Evolutionary conservation across 2,888 invertebrate genomes (phyloP).

Genomic region (Yponomeuta plumbellus): DNA sequence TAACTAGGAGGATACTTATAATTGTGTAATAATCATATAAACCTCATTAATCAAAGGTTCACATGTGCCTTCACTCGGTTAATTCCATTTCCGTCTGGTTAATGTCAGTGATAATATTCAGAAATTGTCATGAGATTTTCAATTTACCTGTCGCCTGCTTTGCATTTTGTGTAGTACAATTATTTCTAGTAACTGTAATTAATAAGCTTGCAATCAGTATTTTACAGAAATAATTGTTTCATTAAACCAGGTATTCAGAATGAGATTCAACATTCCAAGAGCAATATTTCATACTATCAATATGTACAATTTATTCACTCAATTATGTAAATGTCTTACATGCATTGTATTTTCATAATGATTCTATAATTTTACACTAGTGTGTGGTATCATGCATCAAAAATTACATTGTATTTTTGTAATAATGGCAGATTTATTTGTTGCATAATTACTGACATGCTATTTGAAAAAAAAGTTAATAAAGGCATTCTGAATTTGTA

Average conservation of each 20-base stretch:
- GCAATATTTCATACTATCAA: background rate
- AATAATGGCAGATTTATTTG: conserved; percentile 4
- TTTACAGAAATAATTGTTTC: background rate
- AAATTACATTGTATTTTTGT: conserved; percentile 6
- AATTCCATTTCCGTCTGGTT: conserved; percentile 2
- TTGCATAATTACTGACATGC: conserved; percentile 4
- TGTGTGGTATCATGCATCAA: background rate
- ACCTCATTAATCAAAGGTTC: conserved; percentile 9
- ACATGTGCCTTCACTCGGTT: background rate
- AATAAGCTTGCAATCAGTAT: background rate
- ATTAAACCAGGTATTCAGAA: conserved; percentile 2
- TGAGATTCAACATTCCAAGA: conserved; percentile 15
- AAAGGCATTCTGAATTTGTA: conserved; percentile 11
- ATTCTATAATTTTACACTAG: background rate
- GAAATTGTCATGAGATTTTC: background rate
- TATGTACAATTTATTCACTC: no score
- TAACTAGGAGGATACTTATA: background rate
- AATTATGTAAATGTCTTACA: background rate
- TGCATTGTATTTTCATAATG: background rate
- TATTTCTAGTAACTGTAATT: background rate
- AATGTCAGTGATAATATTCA: conserved; percentile 1
- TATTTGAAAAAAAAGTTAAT: conserved; percentile 7
- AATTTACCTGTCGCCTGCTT: background rate
- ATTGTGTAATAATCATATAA: background rate
- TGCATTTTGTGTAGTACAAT: background rate